Evolutionary conservation across 2,113 vertebrate species (phyloP).

Genomic region (Campylomormyrus tamandua): DNA sequence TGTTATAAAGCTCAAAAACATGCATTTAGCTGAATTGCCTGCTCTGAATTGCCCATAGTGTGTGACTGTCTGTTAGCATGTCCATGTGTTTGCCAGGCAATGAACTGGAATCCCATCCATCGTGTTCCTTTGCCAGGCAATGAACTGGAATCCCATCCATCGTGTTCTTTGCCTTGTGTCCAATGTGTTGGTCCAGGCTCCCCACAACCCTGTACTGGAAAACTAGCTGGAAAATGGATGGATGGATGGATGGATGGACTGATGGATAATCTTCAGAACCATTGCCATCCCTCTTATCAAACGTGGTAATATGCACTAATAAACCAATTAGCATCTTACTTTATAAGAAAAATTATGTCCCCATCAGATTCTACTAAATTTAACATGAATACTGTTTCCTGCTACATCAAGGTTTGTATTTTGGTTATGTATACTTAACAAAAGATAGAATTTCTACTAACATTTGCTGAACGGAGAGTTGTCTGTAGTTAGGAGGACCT

Average conservation of each 20-base stretch:
- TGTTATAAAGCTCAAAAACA: not conserved
- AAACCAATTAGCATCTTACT: not conserved
- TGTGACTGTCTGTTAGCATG: not conserved
- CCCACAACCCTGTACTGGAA: not conserved
- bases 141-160: not conserved
- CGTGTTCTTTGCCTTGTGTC: not conserved
- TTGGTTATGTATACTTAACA: not conserved
- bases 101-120: not conserved
- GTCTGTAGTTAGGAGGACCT: not conserved
- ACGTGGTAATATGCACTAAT: not conserved
- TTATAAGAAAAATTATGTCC: not conserved
- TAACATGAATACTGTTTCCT: not conserved
- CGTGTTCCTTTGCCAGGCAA: not conserved
- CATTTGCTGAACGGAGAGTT: not conserved
- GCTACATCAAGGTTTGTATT: not conserved
- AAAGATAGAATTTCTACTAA: not conserved
- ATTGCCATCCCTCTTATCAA: not conserved
- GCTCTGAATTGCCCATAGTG: not conserved
- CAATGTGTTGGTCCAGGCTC: not conserved
- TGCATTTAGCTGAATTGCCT: not conserved
- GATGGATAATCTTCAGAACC: not conserved
- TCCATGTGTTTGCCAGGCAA: not conserved
- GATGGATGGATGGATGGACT: not conserved
- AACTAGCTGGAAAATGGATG: not conserved
- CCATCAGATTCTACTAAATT: not conserved